Conservation (phyloP, 2,888 invertebrate genomes). For the Carcina quercana region DNA sequence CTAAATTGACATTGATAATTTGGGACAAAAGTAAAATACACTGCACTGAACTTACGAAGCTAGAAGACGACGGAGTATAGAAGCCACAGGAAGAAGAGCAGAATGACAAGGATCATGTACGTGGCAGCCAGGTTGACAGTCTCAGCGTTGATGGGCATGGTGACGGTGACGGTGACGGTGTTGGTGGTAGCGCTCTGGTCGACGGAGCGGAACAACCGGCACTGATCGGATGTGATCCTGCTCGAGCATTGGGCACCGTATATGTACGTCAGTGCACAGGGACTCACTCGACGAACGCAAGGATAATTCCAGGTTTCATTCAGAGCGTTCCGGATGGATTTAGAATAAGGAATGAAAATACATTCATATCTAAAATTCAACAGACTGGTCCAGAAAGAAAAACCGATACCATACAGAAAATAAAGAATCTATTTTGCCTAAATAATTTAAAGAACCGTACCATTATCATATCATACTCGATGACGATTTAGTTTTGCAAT, state of each 20-base stretch:
- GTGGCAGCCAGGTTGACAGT: constrained; percentile 80
- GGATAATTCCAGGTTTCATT: constrained; percentile 20
- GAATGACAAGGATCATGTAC: constrained; percentile 79
- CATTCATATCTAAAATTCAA: too few relatives aligned
- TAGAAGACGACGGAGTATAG: constrained; percentile 77
- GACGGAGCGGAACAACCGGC: constrained; percentile 26
- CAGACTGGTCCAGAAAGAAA: too few relatives aligned
- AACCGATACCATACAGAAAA: too few relatives aligned
- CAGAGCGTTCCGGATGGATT: too few relatives aligned
- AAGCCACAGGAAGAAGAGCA: constrained; percentile 79
- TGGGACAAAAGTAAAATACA: background rate
- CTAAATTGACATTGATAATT: background rate
- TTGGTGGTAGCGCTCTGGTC: too few relatives aligned
- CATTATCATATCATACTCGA: too few relatives aligned
- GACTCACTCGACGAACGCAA: constrained; percentile 30
- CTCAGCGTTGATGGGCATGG: constrained; percentile 74
- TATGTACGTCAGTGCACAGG: constrained; percentile 43
- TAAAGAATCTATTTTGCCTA: too few relatives aligned
- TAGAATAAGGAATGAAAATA: too few relatives aligned
- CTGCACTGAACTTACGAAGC: constrained; percentile 1
- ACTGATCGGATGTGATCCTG: constrained; percentile 42
- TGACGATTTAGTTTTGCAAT: too few relatives aligned
- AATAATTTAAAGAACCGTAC: too few relatives aligned
- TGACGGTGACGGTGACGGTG: too few relatives aligned
- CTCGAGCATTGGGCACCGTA: constrained; percentile 23